Conservation (phyloP, 2,888 invertebrate species). For the Phyllotreta cruciferae region DNA sequence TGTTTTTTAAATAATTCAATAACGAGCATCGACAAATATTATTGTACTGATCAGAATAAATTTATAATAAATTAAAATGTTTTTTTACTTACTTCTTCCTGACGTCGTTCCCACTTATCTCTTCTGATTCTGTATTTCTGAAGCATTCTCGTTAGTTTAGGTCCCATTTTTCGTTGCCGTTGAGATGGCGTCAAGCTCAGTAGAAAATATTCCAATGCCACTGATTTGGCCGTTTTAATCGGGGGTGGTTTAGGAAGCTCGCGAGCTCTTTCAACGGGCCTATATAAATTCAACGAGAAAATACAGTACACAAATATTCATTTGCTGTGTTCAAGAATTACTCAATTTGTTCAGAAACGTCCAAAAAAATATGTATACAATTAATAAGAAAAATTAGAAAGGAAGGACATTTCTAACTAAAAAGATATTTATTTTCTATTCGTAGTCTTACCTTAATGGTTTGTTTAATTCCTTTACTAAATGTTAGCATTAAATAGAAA, state of each 20-base stretch:
- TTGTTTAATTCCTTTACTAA: slow-evolving; percentile 18
- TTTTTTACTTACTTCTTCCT: slow-evolving; percentile 58
- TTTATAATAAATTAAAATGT: not conserved
- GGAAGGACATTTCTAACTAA: too few relatives aligned
- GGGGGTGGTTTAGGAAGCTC: slow-evolving; percentile 45
- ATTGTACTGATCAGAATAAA: not conserved
- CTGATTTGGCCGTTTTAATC: slow-evolving; percentile 51
- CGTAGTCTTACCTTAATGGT: slow-evolving; percentile 21
- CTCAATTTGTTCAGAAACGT: not conserved
- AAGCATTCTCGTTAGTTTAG: slow-evolving; percentile 64
- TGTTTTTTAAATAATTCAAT: too few relatives aligned
- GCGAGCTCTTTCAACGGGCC: slow-evolving; percentile 51
- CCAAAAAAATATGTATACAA: not conserved
- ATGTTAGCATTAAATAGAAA: slow-evolving; percentile 17
- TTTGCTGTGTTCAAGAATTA: not conserved
- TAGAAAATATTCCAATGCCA: slow-evolving; percentile 60
- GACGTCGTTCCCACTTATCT: slow-evolving; percentile 60
- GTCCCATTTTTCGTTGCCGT: slow-evolving; percentile 59
- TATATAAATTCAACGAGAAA: slow-evolving; percentile 31
- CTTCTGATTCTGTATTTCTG: slow-evolving; percentile 64
- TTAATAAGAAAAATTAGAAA: too few relatives aligned
- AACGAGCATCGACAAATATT: too few relatives aligned
- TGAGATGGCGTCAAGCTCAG: slow-evolving; percentile 57
- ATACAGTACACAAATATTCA: slow-evolving; percentile 9
- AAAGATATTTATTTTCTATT: too few relatives aligned